Base-by-base conservation (phyloP, 2,797 vertebrate species). In the Gambusia yucatana region DNA sequence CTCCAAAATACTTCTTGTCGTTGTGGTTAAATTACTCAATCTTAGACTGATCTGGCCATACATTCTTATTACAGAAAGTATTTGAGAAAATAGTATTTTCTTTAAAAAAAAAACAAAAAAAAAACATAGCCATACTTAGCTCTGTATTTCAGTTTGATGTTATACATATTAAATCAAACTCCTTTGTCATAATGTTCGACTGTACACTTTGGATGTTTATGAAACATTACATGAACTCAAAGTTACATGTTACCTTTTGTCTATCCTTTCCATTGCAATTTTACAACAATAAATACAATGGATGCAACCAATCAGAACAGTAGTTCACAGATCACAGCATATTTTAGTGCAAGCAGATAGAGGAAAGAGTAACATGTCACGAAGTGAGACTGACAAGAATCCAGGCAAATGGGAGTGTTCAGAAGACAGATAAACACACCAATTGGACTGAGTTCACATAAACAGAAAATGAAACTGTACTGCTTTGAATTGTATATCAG, bases 391-490 rank as follows among this genome's bases (percentile, higher is more conserved):
- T 30, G 8, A 59, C 14, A 46, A 25, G 30, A 20, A 22, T 6
- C 20, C 16, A 28, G 36, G 39, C 22, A 57, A 22, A 17, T 41
- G 44, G n/a, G 30, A 65, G 47, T 50, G 20, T 8, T 57, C 48
- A 47, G n/a, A 80, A 69, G n/a, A 43, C 14, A 44, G n/a, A 36
- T 55, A 25, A 2, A 7, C 2, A 4, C 13, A 28, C 46, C 28
- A 36, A 13, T 10, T 3, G 48, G 3, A 48, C 8, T 28, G 25
- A 28, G 7, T 17, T n/a, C 16, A 6, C 8, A 11, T 22, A 41
- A 46, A 70, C 48, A 59, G 41, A 73, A 78, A 70, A 22, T 57
- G 28, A 79, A 79, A 77, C n/a, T n/a, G 17, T 70, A 44, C 33
- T n/a, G 1, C 1, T 13, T 8, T 75, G 46, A 0, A 77, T 28